Evolutionary conservation across 2,113 vertebrate genomes (phyloP).

Genomic region (Notarius lentiginosus): DNA sequence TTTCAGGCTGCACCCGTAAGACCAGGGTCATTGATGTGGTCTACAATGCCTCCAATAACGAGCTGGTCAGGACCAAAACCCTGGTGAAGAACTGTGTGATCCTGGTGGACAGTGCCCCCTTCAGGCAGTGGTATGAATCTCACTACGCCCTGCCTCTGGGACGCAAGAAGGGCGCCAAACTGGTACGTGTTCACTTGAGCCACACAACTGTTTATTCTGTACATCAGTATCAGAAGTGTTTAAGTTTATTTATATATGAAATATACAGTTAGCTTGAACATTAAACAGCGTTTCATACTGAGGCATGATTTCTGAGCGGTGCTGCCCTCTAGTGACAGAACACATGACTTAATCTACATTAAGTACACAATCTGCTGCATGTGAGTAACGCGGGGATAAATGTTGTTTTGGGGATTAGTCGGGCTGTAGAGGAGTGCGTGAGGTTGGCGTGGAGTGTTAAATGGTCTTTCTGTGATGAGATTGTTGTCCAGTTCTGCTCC

Average conservation of each 20-base stretch:
- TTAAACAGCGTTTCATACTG: neutral
- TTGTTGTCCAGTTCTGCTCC: constrained; percentile 90
- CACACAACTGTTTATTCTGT: too few species aligned
- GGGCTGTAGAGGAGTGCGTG: neutral
- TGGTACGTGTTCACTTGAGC: constrained; percentile 69
- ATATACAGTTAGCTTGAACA: neutral
- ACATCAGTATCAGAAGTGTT: too few species aligned
- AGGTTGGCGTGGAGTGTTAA: neutral
- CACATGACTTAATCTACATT: neutral
- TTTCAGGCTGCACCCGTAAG: constrained; percentile 92
- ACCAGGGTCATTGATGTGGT: constrained; percentile 98
- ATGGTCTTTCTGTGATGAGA: constrained; percentile 84
- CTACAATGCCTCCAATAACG: constrained; percentile 98
- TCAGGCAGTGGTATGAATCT: constrained; percentile 96
- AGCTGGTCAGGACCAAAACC: constrained; percentile 96
- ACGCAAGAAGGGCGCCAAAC: constrained; percentile 96
- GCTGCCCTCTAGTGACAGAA: neutral
- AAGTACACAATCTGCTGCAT: too few species aligned
- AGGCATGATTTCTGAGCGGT: neutral
- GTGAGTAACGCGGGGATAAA: neutral
- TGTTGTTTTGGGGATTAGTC: neutral
- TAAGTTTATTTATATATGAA: neutral
- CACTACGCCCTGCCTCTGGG: constrained; percentile 93
- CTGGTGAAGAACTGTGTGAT: constrained; percentile 98
- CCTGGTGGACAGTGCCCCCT: constrained; percentile 90